A percentile compares a stretch with the other conserved stretches of the same genome.
These are phyloP conservation scores for Pipistrellus pygmaeus DNA, from an alignment of 2,797 vertebrate genomes.

Conservation along the genomic window DNA sequence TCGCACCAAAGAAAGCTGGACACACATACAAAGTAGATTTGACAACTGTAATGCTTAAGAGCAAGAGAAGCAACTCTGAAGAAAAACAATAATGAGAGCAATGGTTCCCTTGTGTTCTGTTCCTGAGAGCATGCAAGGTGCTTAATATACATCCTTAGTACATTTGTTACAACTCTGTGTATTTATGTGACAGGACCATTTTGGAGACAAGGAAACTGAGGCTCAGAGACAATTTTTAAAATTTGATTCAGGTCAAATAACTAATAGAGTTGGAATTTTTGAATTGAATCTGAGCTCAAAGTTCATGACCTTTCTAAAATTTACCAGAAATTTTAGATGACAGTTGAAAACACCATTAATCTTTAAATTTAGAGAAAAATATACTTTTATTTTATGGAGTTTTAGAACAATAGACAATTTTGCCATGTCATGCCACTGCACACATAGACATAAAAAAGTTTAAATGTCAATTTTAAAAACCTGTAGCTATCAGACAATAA, in stretches of 20 bases:
- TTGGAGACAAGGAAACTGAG: neutral
- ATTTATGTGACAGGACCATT: neutral
- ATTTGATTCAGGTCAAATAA: neutral
- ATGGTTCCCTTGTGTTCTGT: neutral
- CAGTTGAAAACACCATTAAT: neutral
- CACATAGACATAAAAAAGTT: neutral
- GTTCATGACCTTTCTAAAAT: neutral
- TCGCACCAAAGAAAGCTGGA: neutral
- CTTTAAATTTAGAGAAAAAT: neutral
- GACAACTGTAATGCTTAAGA: neutral
- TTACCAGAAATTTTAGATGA: neutral
- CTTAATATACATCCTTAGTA: neutral
- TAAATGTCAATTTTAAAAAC: neutral
- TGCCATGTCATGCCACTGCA: neutral
- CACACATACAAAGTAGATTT: neutral
- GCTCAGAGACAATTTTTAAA: neutral
- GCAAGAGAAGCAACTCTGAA: neutral
- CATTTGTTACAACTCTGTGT: neutral
- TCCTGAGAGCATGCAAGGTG: neutral
- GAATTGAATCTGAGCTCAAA: neutral
- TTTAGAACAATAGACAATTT: neutral
- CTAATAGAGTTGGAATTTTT: neutral
- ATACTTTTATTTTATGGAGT: neutral
- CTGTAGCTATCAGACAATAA: slow-evolving; percentile 12
- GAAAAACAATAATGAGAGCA: neutral